These are phyloP conservation scores for Tichodroma muraria DNA, from an alignment of 2,113 vertebrate species.

Conservation along the genomic window DNA sequence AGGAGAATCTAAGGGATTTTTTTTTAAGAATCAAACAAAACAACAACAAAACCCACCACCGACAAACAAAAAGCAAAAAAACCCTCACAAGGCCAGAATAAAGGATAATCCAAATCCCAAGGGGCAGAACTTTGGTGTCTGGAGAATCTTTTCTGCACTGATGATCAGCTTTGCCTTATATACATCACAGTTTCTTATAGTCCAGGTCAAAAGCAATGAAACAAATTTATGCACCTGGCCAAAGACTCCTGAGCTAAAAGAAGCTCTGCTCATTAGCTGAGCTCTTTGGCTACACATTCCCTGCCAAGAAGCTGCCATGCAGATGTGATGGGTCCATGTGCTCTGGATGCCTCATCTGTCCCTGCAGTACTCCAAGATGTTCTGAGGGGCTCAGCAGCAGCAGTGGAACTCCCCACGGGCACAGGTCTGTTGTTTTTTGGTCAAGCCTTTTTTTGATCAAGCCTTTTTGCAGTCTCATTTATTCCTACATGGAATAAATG, in stretches of 20 bases:
- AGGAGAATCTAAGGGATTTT: too few species aligned
- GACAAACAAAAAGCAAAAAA: neutral
- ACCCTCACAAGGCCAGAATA: neutral
- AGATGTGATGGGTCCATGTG: accelerated
- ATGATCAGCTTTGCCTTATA: neutral
- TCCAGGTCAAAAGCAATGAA: neutral
- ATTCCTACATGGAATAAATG: too few species aligned
- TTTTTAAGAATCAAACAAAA: too few species aligned
- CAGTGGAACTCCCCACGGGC: accelerated
- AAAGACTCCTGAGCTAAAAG: neutral
- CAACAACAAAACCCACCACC: neutral
- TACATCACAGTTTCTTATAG: neutral
- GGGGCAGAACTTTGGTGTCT: neutral
- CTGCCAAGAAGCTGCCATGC: neutral
- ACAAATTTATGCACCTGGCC: neutral
- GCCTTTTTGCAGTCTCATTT: too few species aligned
- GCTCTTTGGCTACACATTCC: neutral
- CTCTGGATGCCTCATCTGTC: neutral
- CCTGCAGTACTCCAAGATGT: neutral
- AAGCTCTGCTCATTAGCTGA: neutral
- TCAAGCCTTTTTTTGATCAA: neutral
- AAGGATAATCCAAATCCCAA: neutral
- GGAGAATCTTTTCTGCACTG: neutral
- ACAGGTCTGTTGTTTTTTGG: neutral
- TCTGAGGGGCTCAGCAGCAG: neutral